These are phyloP conservation scores for Colaptes auratus DNA, from an alignment of 2,113 vertebrate genomes.

Conservation along the genomic window DNA sequence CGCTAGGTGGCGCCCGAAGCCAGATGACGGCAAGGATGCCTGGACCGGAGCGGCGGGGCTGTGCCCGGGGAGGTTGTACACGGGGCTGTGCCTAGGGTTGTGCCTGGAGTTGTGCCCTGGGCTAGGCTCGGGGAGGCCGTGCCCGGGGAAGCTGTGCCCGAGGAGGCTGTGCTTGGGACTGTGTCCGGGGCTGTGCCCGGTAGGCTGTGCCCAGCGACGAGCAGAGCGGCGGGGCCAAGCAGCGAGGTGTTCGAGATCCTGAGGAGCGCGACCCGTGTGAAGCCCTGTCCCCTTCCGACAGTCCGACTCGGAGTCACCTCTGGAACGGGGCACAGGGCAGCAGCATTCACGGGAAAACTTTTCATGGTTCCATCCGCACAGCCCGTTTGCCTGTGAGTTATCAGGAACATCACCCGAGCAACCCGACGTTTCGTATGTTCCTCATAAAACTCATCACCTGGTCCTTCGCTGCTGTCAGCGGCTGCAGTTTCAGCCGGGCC, in stretches of 20 bases:
- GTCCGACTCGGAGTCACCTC: background rate
- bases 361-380: background rate
- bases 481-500: background rate
- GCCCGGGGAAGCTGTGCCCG: too few relatives aligned
- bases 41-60: background rate
- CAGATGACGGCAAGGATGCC: background rate
- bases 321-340: background rate
- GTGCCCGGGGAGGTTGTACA: too few relatives aligned
- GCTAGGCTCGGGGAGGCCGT: too few relatives aligned
- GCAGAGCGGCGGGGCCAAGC: background rate
- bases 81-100: background rate
- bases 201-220: background rate
- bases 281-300: background rate
- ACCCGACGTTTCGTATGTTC: fast-evolving
- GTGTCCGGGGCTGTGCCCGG: background rate
- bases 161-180: background rate
- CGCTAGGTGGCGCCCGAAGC: background rate
- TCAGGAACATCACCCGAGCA: background rate
- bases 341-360: background rate
- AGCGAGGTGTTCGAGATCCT: background rate
- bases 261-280: background rate
- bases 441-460: fast-evolving
- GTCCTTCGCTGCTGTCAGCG: background rate
- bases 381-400: background rate
- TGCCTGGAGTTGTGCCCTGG: too few relatives aligned